Percentiles rank a stretch among this genome's conserved stretches.
Evolutionary conservation across 1,140 invertebrate species (phyloP).

Genomic region (Fopius arisanus): DNA sequence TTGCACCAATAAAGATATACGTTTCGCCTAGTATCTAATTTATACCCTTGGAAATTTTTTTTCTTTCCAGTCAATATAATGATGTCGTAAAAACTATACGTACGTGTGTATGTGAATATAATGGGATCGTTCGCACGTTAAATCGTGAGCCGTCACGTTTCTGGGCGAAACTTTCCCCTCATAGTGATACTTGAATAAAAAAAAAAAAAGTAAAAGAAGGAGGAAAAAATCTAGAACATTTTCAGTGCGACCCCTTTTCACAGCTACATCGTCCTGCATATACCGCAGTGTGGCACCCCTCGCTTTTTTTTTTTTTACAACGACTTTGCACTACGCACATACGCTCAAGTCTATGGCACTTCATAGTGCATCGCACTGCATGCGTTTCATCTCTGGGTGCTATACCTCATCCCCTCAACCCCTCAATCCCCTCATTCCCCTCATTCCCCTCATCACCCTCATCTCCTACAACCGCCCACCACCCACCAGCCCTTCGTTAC

Average conservation of each 20-base stretch:
- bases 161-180: background rate
- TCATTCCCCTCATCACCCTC: too few species aligned
- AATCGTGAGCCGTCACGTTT: background rate
- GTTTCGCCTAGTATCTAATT: background rate
- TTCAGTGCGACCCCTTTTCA: slow-evolving; percentile 51
- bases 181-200: background rate
- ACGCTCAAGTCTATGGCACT: slow-evolving; percentile 24
- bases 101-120: background rate
- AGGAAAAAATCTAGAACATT: slow-evolving; percentile 57
- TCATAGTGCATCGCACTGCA: slow-evolving; percentile 38
- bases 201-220: background rate
- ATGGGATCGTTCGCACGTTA: background rate
- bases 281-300: background rate
- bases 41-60: background rate
- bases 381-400: slow-evolving; percentile 13
- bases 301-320: background rate
- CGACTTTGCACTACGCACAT: slow-evolving; percentile 20
- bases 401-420: background rate
- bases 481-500: too few species aligned
- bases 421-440: too few species aligned
- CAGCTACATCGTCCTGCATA: slow-evolving; percentile 6
- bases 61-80: background rate
- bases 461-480: too few species aligned
- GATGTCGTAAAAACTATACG: background rate
- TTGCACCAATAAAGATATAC: too few species aligned